Evolutionary conservation across 2,888 invertebrate species (phyloP).

Genomic region (Branchipolynoe longqiensis): DNA sequence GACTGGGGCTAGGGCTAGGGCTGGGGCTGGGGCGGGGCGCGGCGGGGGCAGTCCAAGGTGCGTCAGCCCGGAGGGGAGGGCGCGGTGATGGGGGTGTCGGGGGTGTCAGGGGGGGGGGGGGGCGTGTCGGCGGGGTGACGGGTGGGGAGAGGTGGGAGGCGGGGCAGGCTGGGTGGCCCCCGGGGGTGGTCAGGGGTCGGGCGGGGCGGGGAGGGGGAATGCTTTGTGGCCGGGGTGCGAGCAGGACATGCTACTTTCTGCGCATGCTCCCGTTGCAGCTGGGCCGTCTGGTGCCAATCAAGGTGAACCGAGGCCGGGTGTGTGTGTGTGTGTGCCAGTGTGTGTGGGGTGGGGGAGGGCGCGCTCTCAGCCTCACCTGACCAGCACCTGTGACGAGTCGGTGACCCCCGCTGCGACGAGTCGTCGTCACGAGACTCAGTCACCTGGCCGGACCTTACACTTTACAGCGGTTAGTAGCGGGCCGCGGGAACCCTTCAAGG

Average conservation of each 20-base stretch:
- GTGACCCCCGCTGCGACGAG: neutral
- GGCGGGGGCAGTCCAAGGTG: neutral
- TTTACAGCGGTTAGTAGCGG: too few relatives aligned
- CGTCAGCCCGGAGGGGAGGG: neutral
- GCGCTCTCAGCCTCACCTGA: neutral
- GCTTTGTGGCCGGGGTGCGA: neutral
- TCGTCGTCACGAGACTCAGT: neutral
- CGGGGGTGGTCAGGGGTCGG: neutral
- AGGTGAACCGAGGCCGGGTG: neutral
- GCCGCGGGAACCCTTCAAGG: too few relatives aligned
- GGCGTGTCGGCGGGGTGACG: neutral
- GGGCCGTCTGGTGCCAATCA: neutral
- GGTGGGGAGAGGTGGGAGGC: neutral
- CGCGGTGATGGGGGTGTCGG: neutral
- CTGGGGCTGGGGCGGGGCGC: neutral
- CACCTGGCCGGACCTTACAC: too few relatives aligned
- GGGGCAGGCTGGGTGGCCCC: neutral
- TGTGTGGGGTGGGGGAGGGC: neutral
- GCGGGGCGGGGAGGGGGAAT: slow-evolving; percentile 3
- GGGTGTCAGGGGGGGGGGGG: neutral
- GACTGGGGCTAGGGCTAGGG: neutral
- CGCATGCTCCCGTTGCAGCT: neutral
- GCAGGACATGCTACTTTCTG: slow-evolving; percentile 19
- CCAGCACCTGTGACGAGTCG: slow-evolving; percentile 33
- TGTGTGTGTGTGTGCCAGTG: neutral